Evolutionary conservation across 2,113 vertebrate genomes (phyloP).

Genomic region (Dasyornis broadbenti): DNA sequence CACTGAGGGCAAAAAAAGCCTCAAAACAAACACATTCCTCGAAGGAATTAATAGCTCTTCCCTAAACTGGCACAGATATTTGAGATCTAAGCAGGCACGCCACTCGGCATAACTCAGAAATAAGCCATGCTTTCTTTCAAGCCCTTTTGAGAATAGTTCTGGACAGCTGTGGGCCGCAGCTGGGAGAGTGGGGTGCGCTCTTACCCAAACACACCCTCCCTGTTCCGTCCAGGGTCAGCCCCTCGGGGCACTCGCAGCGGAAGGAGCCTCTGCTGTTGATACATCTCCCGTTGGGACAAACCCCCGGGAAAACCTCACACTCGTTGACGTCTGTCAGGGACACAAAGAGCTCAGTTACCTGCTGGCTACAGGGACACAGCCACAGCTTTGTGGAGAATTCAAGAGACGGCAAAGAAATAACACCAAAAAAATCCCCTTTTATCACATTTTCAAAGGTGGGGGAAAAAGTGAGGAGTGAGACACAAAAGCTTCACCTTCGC

Average conservation of each 20-base stretch:
- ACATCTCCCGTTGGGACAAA: slow-evolving; percentile 74
- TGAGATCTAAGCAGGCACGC: neutral
- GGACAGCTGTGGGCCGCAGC: neutral
- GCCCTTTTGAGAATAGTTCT: neutral
- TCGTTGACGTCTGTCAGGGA: slow-evolving; percentile 74
- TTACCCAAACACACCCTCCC: slow-evolving; percentile 76
- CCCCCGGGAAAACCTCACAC: slow-evolving; percentile 75
- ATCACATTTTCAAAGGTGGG: neutral
- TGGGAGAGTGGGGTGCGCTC: neutral
- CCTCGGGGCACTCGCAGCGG: slow-evolving; percentile 73
- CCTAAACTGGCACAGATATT: neutral
- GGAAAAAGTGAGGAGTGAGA: neutral
- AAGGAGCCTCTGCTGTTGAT: slow-evolving; percentile 78
- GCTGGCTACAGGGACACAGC: neutral
- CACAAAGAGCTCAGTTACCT: neutral
- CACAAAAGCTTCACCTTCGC: slow-evolving; percentile 71
- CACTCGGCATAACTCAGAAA: neutral
- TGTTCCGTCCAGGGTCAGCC: slow-evolving; percentile 70
- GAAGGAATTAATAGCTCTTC: neutral
- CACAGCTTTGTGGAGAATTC: neutral
- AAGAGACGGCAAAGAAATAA: neutral
- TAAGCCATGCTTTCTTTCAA: neutral
- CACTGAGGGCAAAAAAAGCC: neutral
- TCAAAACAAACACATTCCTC: neutral
- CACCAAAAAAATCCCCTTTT: neutral